Conservation (phyloP, 2,888 invertebrate species). For the Stenodera caucasica region DNA sequence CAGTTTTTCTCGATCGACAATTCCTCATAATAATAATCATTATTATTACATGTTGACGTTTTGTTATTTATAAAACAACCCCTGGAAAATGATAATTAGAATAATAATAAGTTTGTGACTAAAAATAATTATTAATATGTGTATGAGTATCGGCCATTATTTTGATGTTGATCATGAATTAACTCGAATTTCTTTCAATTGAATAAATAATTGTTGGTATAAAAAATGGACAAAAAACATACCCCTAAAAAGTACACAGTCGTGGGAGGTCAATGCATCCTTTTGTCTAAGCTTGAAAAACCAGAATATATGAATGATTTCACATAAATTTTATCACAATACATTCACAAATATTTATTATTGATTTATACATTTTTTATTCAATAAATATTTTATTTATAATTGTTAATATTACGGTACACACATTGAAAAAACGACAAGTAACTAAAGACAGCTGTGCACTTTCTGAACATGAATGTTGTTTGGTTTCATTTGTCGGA, state of each 20-base stretch:
- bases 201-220: background rate
- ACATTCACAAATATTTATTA: constrained; percentile 23
- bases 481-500: background rate
- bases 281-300: constrained; percentile 15
- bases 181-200: background rate
- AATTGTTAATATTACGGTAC: constrained; percentile 12
- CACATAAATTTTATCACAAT: constrained; percentile 20
- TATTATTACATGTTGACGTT: background rate
- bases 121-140: too few species aligned
- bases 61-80: background rate
- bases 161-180: too few species aligned
- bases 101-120: background rate
- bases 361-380: constrained; percentile 27
- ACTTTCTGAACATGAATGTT: constrained; percentile 10
- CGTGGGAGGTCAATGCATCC: constrained; percentile 30
- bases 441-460: constrained; percentile 19
- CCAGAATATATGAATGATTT: constrained; percentile 20
- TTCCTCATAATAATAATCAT: background rate
- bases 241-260: constrained; percentile 14
- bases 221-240: background rate
- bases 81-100: background rate
- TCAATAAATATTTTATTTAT: constrained; percentile 19
- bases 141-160: too few species aligned
- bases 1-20: too few species aligned
- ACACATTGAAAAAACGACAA: constrained; percentile 16